Base-by-base conservation (phyloP, 2,888 invertebrate genomes). In the Deilephila elpenor region DNA sequence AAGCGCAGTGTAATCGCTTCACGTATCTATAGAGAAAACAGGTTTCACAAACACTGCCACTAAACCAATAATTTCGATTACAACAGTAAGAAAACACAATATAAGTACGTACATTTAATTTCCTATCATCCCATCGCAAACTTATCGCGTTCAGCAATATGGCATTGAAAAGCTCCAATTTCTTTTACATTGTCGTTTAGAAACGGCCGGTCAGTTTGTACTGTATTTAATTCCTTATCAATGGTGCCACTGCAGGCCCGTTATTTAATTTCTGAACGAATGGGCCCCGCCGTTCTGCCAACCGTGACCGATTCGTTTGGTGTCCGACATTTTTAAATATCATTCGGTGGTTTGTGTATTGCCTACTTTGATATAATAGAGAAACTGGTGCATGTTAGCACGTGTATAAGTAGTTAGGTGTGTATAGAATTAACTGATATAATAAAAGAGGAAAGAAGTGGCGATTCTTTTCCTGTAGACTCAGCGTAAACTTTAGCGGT, bases 241-340 rank as follows among this genome's bases (percentile, higher is more conserved):
- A 88, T 89, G 86, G 87, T 85, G 85, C 87, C 87, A 88, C 83
- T 71, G 67, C 67, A 14, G 86, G 86, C 77, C 92, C 92, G 92
- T 91, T 92, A 92, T 83, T 87, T 89, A 87, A 92, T 92, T 91
- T 91, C 84, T 83, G 84, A 84, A 84, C 85, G 85, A 83, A 85
- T 83, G 19, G 67, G 44, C 51, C 44, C 44, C 75, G 80, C 81
- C 74, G 81, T 84, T 80, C 82, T 82, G 82, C 79, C 77, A 82
- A 82, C 83, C 88, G 86, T 88, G 85, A 85, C 88, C 81, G 84
- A 89, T 71, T 62, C 20, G 25, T 67, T 51, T 51, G 67, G 67
- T 51, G 51, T 67, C 25, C 44, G 44, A 51, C 61, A 61, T 67
- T 67, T 51, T 51, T 51, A 67, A 64, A 67, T 67, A 67, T 62